Conservation (phyloP, 2,888 invertebrate genomes). For the Lacanobia wlatinum region DNA sequence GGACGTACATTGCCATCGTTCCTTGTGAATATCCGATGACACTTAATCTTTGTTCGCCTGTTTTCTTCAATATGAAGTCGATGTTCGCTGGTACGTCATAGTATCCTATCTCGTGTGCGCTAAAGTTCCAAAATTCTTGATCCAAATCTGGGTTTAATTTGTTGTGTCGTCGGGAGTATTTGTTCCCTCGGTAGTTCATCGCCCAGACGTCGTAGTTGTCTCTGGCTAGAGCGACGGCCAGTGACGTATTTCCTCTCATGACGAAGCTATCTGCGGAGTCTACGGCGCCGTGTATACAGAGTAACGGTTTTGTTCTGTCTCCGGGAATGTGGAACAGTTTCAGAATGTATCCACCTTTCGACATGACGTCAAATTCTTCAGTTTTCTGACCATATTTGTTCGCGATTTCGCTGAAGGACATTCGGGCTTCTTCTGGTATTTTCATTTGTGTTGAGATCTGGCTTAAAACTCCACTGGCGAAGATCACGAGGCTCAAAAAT, state of each 20-base stretch:
- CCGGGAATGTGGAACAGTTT: conserved; percentile 72
- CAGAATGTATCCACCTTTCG: conserved; percentile 74
- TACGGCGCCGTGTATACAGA: conserved; percentile 72
- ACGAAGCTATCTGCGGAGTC: conserved; percentile 75
- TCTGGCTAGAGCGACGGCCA: conserved; percentile 79
- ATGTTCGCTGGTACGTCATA: conserved; percentile 93
- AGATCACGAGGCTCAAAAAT: conserved; percentile 23
- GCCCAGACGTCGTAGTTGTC: conserved; percentile 87
- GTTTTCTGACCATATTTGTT: conserved; percentile 70
- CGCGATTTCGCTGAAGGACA: conserved; percentile 71
- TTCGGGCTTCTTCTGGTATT: conserved; percentile 66
- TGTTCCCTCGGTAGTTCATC: conserved; percentile 90
- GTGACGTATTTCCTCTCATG: conserved; percentile 71
- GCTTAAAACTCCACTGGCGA: conserved; percentile 14
- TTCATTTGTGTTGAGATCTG: conserved; percentile 10
- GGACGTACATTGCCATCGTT: conserved; percentile 88
- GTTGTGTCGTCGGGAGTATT: conserved; percentile 89
- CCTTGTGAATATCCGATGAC: conserved; percentile 93
- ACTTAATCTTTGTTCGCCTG: conserved; percentile 88
- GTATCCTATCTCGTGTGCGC: conserved; percentile 93
- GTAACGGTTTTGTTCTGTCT: conserved; percentile 65
- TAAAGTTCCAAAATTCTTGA: conserved; percentile 87
- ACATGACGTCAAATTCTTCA: conserved; percentile 68
- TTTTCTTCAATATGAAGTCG: conserved; percentile 76
- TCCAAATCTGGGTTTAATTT: conserved; percentile 78